These are phyloP conservation scores for Otus sunia DNA, from an alignment of 2,113 vertebrate genomes.

Conservation along the genomic window DNA sequence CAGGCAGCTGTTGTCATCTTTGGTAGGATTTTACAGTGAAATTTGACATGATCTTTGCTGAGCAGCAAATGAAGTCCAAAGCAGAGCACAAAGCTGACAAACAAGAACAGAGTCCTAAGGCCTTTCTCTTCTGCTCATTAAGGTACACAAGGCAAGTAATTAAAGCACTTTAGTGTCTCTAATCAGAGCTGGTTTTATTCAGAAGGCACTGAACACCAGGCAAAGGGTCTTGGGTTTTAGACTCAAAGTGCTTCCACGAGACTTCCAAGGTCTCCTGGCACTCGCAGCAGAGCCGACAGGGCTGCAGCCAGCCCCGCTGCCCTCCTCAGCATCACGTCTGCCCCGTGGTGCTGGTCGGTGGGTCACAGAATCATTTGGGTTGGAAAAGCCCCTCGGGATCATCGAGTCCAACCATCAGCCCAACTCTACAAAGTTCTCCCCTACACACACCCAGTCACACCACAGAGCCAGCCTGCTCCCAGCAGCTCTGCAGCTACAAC, in stretches of 20 bases:
- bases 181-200: background rate
- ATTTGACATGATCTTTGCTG: accelerated
- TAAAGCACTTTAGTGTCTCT: background rate
- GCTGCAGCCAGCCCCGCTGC: background rate
- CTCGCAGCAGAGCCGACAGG: accelerated
- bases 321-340: accelerated
- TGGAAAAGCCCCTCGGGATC: no score
- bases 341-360: background rate
- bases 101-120: background rate
- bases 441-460: background rate
- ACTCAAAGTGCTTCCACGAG: background rate
- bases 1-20: background rate
- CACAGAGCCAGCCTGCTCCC: accelerated
- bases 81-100: background rate
- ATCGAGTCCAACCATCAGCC: no score
- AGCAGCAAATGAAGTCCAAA: background rate
- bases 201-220: background rate
- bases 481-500: background rate
- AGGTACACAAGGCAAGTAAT: background rate
- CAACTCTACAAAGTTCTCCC: no score
- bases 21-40: background rate
- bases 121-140: background rate
- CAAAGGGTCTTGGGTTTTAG: background rate
- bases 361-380: no score
- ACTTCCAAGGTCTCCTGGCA: background rate